Conservation (phyloP, 2,113 vertebrate species). For the Cairina moschata region DNA sequence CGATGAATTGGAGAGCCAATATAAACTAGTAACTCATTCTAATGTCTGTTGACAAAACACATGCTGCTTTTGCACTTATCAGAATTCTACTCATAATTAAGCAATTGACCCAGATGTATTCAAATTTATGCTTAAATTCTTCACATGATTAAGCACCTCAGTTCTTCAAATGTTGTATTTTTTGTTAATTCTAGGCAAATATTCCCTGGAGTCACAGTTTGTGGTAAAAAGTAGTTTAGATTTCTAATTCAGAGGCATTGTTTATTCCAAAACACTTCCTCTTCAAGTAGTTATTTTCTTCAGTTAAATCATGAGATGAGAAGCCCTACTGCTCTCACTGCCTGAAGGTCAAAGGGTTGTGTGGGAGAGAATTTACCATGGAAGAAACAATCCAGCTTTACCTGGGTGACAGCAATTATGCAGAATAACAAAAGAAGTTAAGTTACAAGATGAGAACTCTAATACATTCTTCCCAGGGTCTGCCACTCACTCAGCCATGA, state of each 20-base stretch:
- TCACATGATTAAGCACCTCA: constrained; percentile 1
- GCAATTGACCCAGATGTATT: not conserved
- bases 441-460: constrained; percentile 72
- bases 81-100: constrained; percentile 7
- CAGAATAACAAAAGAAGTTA: constrained; percentile 78
- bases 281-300: constrained; percentile 46
- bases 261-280: constrained; percentile 53
- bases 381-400: constrained; percentile 75
- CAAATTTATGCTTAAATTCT: constrained; percentile 7
- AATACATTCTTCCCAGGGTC: constrained; percentile 76
- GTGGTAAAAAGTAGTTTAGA: constrained; percentile 15
- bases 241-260: constrained; percentile 35
- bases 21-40: not conserved
- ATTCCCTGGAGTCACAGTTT: not conserved
- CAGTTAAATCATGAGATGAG: constrained; percentile 1
- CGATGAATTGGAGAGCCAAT: not conserved
- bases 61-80: not conserved
- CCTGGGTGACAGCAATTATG: constrained; percentile 83
- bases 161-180: not conserved
- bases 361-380: constrained; percentile 71
- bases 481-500: constrained; percentile 75
- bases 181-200: not conserved
- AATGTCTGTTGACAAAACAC: not conserved
- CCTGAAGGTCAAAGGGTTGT: constrained; percentile 68
- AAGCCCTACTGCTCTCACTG: constrained; percentile 64